phyloP scores from a whole-genome alignment of 2,888 invertebrate species.

The Rhopalosiphum nymphaeae region DNA sequence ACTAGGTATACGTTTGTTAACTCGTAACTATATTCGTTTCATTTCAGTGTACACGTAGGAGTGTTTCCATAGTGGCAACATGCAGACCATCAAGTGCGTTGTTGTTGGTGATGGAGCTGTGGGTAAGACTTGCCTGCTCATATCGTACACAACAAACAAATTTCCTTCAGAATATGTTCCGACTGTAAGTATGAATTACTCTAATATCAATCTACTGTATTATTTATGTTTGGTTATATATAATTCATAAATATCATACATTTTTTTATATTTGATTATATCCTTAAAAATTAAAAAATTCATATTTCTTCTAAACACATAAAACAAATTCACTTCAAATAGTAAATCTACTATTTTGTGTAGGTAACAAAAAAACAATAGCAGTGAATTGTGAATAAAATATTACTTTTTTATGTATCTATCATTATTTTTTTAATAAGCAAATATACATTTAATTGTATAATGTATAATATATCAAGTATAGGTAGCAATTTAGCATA shows the following conservation, averaged over 20 bases:
- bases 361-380: neutral
- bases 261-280: neutral
- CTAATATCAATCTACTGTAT: neutral
- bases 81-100: conserved; percentile 82
- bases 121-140: conserved; percentile 93
- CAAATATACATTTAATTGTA: neutral
- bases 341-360: neutral
- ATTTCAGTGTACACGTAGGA: neutral
- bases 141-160: conserved; percentile 92
- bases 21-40: neutral
- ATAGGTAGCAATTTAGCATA: neutral
- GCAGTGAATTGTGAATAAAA: neutral
- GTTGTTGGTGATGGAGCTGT: conserved; percentile 94
- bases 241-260: neutral
- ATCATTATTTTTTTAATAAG: neutral
- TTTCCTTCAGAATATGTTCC: conserved; percentile 96
- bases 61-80: conserved; percentile 63
- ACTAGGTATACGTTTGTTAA: neutral
- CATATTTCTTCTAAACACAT: neutral
- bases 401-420: neutral
- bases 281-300: neutral
- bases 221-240: neutral
- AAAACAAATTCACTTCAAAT: neutral
- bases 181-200: conserved; percentile 76
- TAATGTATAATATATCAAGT: neutral